A percentile compares a stretch with the other conserved stretches of the same genome.
Evolutionary conservation across 2,888 invertebrate genomes (phyloP).

Genomic region (Chrysomela aeneicollis): DNA sequence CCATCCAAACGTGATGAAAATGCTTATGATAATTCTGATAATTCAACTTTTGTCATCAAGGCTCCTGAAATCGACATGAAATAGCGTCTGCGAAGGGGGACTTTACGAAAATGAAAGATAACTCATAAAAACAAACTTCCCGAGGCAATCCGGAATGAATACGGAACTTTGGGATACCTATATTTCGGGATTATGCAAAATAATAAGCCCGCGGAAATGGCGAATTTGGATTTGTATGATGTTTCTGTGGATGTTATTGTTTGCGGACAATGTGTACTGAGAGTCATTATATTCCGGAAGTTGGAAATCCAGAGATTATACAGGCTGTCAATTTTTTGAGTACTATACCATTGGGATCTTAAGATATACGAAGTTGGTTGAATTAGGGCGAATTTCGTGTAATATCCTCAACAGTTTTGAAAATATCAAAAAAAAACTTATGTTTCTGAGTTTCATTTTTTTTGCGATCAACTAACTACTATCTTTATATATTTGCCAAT

Average conservation of each 20-base stretch:
- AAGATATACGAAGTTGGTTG: no score
- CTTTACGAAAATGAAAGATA: background rate
- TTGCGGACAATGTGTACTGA: slow-evolving; percentile 6
- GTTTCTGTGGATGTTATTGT: slow-evolving; percentile 11
- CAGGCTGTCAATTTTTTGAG: no score
- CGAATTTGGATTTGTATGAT: slow-evolving; percentile 23
- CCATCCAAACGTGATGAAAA: background rate
- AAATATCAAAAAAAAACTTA: no score
- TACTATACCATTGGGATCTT: no score
- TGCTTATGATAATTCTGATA: background rate
- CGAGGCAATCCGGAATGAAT: slow-evolving; percentile 13
- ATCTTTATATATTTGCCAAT: no score
- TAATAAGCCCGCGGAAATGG: slow-evolving; percentile 23
- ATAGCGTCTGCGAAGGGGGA: background rate
- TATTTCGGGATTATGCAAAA: slow-evolving; percentile 26
- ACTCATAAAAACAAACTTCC: background rate
- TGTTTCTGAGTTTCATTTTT: no score
- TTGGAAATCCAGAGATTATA: background rate
- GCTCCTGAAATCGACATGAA: background rate
- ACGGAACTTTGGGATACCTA: slow-evolving; percentile 25
- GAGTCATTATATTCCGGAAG: slow-evolving; percentile 16
- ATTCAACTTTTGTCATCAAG: background rate
- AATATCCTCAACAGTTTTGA: no score
- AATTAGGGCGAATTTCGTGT: no score
- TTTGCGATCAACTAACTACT: no score